Conservation (phyloP, 2,888 invertebrate genomes). For the Drosophila neonasuta region DNA sequence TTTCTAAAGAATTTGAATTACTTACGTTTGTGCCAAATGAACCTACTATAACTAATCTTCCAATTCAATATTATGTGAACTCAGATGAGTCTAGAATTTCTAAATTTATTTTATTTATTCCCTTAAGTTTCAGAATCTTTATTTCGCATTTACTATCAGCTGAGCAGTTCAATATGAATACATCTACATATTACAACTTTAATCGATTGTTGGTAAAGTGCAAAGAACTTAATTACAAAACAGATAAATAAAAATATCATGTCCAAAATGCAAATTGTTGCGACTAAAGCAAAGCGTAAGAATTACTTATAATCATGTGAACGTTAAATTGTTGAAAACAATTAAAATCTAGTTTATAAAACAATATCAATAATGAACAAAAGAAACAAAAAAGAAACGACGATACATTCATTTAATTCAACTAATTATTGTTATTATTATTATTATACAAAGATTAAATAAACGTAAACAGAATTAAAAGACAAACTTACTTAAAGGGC, state of each 20-base stretch:
- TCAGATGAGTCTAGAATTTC: conserved; percentile 1
- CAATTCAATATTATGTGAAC: not conserved
- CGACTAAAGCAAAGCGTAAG: conserved; percentile 40
- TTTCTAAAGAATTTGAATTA: conserved; percentile 9
- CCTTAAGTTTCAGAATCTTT: not conserved
- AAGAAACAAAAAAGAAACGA: conserved; percentile 11
- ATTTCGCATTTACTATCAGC: conserved; percentile 14
- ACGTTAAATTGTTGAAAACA: conserved; percentile 73
- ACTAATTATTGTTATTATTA: conserved; percentile 69
- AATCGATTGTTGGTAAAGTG: conserved; percentile 40
- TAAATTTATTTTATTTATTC: conserved; percentile 7
- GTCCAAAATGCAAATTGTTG: conserved; percentile 60
- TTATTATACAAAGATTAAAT: conserved; percentile 47
- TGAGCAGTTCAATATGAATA: conserved; percentile 26
- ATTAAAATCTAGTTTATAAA: conserved; percentile 65
- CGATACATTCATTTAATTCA: conserved; percentile 62
- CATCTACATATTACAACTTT: conserved; percentile 15
- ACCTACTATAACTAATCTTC: not conserved
- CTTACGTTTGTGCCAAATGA: conserved; percentile 37
- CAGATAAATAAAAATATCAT: conserved; percentile 54
- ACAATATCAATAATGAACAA: conserved; percentile 56
- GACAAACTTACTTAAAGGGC: conserved; percentile 41
- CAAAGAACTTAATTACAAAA: conserved; percentile 39
- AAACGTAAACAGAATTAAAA: conserved; percentile 20
- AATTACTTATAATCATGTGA: conserved; percentile 70